Conservation (phyloP, 2,797 vertebrate genomes). For the Ambastaia sidthimunki region DNA sequence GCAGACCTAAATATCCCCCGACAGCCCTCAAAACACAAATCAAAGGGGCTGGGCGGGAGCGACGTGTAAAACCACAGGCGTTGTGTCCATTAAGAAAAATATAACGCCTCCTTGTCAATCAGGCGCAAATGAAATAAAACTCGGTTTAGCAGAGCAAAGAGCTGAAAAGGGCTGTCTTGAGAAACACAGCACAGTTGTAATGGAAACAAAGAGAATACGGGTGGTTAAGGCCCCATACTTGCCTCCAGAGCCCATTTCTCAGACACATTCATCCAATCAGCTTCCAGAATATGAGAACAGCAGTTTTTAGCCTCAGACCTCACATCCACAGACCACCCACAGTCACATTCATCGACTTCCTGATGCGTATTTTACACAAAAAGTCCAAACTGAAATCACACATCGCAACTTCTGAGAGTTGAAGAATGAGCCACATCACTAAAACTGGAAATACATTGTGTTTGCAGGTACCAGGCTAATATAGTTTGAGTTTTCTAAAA, state of each 20-base stretch:
- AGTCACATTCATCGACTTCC: no score
- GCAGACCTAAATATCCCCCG: constrained; percentile 67
- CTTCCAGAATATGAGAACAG: not conserved
- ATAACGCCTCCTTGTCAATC: constrained; percentile 41
- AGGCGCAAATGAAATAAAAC: constrained; percentile 54
- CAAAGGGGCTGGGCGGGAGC: constrained; percentile 57
- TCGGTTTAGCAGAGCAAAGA: constrained; percentile 29
- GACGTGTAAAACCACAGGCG: constrained; percentile 65
- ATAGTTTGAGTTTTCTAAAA: not conserved
- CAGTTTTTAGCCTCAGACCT: not conserved
- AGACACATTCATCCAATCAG: not conserved
- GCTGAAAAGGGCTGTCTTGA: constrained; percentile 1
- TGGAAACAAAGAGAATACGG: not conserved
- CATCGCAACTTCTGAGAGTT: not conserved
- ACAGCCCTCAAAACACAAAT: constrained; percentile 68
- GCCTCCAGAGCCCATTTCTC: no score
- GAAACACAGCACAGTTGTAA: constrained; percentile 10
- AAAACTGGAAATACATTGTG: no score
- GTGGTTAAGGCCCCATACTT: constrained; percentile 18
- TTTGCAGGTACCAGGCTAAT: not conserved
- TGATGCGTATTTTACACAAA: not conserved
- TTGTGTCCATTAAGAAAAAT: constrained; percentile 45
- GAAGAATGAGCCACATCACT: no score
- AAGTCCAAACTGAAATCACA: no score
- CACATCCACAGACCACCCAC: no score